These are phyloP conservation scores for Laticauda colubrina DNA, from an alignment of 2,113 vertebrate species.

Conservation along the genomic window DNA sequence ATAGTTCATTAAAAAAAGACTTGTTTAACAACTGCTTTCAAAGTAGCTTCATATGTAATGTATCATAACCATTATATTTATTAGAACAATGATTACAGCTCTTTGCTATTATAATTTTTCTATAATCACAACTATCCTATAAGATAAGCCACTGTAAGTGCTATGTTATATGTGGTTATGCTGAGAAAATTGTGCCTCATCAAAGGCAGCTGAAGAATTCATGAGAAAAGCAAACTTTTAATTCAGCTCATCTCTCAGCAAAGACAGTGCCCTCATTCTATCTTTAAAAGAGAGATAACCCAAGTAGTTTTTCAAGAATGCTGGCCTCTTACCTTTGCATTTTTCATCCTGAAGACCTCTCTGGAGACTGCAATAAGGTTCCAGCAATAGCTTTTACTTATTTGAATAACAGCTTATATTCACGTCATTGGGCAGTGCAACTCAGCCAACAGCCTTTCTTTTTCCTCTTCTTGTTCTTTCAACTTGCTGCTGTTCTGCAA, in stretches of 20 bases:
- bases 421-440: rapidly evolving
- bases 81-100: neutral
- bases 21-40: neutral
- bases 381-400: rapidly evolving
- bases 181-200: neutral
- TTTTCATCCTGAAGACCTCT: rapidly evolving
- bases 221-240: neutral
- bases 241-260: neutral
- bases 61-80: neutral
- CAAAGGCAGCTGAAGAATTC: neutral
- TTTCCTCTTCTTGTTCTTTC: neutral
- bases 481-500: slow-evolving; percentile 5
- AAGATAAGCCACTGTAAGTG: neutral
- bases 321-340: slow-evolving; percentile 6
- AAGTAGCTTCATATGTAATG: neutral
- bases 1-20: neutral
- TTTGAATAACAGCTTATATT: neutral
- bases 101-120: neutral
- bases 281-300: neutral
- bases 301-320: neutral
- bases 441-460: neutral
- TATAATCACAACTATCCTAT: neutral
- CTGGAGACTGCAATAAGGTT: too few relatives aligned
- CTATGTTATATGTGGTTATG: neutral
- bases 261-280: neutral